Evolutionary conservation across 2,113 vertebrate species (phyloP).

Genomic region (Plecotus auritus): DNA sequence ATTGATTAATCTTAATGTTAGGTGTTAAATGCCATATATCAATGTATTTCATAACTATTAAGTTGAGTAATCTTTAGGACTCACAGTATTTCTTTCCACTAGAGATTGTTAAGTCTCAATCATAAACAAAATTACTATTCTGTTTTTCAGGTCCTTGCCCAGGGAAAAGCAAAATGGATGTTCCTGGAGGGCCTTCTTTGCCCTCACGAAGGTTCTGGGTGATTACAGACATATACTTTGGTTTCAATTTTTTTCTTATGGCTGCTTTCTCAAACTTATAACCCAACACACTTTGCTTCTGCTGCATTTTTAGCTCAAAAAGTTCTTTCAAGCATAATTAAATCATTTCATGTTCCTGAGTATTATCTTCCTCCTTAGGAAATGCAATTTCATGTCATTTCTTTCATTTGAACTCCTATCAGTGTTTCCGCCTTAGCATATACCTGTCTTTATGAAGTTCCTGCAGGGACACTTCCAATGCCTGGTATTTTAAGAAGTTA

Average conservation of each 20-base stretch:
- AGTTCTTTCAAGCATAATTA: slow-evolving; percentile 70
- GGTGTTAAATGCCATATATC: background rate
- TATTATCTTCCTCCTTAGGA: slow-evolving; percentile 66
- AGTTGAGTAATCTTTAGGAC: background rate
- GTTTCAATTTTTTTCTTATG: slow-evolving; percentile 39
- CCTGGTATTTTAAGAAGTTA: slow-evolving; percentile 12
- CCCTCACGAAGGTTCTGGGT: background rate
- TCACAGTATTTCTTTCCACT: background rate
- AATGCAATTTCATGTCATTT: slow-evolving; percentile 69
- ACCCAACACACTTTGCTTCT: slow-evolving; percentile 45
- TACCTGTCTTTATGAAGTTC: slow-evolving; percentile 29
- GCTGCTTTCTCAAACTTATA: slow-evolving; percentile 40
- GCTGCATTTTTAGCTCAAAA: slow-evolving; percentile 58
- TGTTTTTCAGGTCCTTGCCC: background rate
- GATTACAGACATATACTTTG: background rate
- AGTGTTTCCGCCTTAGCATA: slow-evolving; percentile 27
- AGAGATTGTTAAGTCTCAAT: background rate
- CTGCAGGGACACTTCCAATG: background rate
- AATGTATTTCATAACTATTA: slow-evolving; percentile 27
- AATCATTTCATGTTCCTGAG: slow-evolving; percentile 68
- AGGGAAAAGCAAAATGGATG: slow-evolving; percentile 23
- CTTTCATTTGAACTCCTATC: slow-evolving; percentile 56
- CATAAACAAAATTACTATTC: slow-evolving; percentile 30
- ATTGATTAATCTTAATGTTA: background rate
- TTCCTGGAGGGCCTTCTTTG: background rate